Conservation (phyloP, 2,797 vertebrate genomes). For the Gymnoscopelus microlampas region DNA sequence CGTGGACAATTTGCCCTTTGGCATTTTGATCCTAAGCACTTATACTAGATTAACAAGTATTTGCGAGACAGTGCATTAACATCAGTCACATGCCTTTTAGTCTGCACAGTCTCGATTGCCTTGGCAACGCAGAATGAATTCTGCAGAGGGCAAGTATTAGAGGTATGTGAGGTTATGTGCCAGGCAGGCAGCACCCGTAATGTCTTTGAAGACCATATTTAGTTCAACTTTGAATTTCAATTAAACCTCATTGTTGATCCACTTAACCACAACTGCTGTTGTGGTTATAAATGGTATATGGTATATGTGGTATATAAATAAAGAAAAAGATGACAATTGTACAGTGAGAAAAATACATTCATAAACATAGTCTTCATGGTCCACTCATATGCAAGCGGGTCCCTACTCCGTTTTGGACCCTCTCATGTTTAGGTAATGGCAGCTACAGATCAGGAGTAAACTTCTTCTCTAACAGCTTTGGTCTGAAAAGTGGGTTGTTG, state of each 20-base stretch:
- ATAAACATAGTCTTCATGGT: too few relatives aligned
- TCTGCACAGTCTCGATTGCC: background rate
- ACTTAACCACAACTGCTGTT: too few relatives aligned
- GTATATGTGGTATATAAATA: too few relatives aligned
- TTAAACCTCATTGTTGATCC: too few relatives aligned
- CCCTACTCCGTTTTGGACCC: background rate
- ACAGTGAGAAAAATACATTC: too few relatives aligned
- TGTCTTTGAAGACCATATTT: background rate
- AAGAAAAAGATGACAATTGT: too few relatives aligned
- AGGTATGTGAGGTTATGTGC: background rate
- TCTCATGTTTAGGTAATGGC: conserved; percentile 18
- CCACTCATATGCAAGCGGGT: background rate
- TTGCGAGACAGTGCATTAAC: background rate
- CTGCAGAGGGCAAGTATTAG: background rate
- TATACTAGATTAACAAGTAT: background rate
- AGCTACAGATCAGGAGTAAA: conserved; percentile 54
- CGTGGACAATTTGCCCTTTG: background rate
- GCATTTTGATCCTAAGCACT: background rate
- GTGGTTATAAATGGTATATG: too few relatives aligned
- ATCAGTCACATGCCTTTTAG: conserved; percentile 3
- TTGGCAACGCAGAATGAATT: background rate
- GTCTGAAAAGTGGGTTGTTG: conserved; percentile 35
- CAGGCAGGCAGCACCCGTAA: background rate
- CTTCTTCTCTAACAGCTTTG: conserved; percentile 35
- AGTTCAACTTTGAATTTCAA: too few relatives aligned